Evolutionary conservation across 1,140 invertebrate genomes (phyloP).

Genomic region (Drosophila nebulosa): DNA sequence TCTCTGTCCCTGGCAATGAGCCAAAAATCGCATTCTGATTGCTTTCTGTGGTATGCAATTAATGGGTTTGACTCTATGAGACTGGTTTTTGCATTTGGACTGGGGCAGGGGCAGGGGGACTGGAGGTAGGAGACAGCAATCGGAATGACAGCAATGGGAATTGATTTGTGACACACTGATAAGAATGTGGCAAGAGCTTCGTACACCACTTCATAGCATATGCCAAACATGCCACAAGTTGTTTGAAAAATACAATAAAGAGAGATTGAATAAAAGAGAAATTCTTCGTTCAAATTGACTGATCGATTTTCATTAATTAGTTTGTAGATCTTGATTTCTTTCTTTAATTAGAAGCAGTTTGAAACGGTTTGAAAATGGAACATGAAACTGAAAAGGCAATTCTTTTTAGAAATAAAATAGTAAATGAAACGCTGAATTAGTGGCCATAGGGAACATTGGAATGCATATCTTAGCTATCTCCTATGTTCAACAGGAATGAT

Average conservation of each 20-base stretch:
- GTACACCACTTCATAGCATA: neutral
- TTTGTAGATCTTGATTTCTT: no score
- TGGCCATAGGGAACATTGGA: no score
- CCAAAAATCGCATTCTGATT: conserved; percentile 60
- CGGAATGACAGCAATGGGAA: conserved; percentile 28
- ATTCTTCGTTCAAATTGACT: neutral
- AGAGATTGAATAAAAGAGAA: neutral
- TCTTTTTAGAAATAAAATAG: no score
- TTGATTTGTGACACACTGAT: conserved; percentile 34
- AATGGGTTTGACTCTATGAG: conserved; percentile 33
- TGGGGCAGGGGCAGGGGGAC: no score
- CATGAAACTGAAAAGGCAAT: no score
- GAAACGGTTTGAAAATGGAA: no score
- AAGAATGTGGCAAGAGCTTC: neutral
- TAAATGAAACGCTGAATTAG: no score
- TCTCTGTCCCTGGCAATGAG: conserved; percentile 26
- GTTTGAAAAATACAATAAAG: neutral
- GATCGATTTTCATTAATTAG: neutral
- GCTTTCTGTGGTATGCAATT: conserved; percentile 71
- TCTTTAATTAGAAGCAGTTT: no score
- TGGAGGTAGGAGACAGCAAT: no score
- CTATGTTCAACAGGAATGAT: no score
- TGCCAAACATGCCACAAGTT: neutral
- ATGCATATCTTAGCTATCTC: no score
- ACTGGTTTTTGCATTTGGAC: neutral